Evolutionary conservation across 2,888 invertebrate species (phyloP), one percentile per base, ranked within the genome.

Genomic region (Mesoligia furuncula): DNA sequence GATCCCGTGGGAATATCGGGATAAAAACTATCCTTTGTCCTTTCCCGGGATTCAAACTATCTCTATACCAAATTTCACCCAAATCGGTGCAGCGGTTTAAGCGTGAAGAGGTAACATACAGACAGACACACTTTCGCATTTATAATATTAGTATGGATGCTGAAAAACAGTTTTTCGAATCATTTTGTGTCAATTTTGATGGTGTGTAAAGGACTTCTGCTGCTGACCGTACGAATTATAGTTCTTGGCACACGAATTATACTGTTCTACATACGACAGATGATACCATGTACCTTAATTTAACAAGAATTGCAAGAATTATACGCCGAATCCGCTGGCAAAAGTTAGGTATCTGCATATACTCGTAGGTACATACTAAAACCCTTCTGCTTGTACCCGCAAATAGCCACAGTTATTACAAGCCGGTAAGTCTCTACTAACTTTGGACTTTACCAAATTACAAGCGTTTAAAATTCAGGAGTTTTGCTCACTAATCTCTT

Each of bases 401-500:
- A 82, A 85, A 81, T 70, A 76, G 80, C 75, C 79, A 64, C 82
- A 81, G 87, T 89, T 81, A 87, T 88, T 81, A 83, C 78, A 83
- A 86, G 79, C 72, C 76, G 66, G 80, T 85, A 89, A 89, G 85
- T 88, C 84, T 73, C 61, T 59, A 67, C 79, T 77, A 88, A 88
- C 87, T 88, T 85, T 59, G 73, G 71, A 88, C 83, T 85, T 80
- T 88, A 78, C 84, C 83, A 87, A 88, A 88, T 90, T 88, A 88
- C 89, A 88, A 88, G 78, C 81, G 84, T 88, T 89, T 90, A 85
- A 90, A 89, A 90, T 90, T 90, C 90, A 91, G 90, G 90, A 92
- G 89, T 92, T 92, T 90, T 90, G 89, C 91, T 89, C 91, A 84
- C 93, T 95, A 95, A 95, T 95, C 95, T 94, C 91, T 93, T 92